Base-by-base conservation (phyloP, 2,888 invertebrate genomes). In the Melieria crassipennis region DNA sequence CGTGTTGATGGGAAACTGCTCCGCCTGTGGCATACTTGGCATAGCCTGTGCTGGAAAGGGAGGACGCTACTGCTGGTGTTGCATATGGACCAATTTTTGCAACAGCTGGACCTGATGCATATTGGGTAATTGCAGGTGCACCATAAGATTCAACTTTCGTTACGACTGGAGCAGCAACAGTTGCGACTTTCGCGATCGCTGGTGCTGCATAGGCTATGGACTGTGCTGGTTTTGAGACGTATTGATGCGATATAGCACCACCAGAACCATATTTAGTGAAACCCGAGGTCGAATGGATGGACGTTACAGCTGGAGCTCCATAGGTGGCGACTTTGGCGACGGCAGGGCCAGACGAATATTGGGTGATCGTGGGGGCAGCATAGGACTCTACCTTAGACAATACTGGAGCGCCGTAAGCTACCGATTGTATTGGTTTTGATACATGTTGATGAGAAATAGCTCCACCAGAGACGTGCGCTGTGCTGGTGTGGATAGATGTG, bases 41-140 rank as follows among this genome's bases (percentile, higher is more conserved):
- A 57, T 73, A 75, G 73, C 84, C 82, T 60, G 69, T 60, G 68
- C 70, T 65, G 45, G 57, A 11, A 71, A 7, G 47, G 60, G 65
- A 11, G 69, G 56, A 47, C 48, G 71, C 43, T 72, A 65, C 11
- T 57, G 55, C 65, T 73, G 11, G 73, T 4, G 71, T 56, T 9
- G 70, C 52, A 43, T 72, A 69, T 30, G 72, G 65, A 4, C 81
- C 72, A 79, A 88, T 43, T 30, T 81, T 81, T 7, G 82, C 66
- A 6, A 78, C 70, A 9, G 75, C 75, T 0, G 75, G 77, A 30
- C 56, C 10, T 4, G 65, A 58, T 11, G 67, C 50, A 42, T 70
- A 65, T 57, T 72, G 61, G 30, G 30, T 30, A 30, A 30, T 30
- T 30, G 70, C 68, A 13, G 76, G 74, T 7, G 72, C 46, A 7